These are phyloP conservation scores for Lasioglossum vierecki DNA, from an alignment of 2,888 invertebrate genomes.

Conservation along the genomic window DNA sequence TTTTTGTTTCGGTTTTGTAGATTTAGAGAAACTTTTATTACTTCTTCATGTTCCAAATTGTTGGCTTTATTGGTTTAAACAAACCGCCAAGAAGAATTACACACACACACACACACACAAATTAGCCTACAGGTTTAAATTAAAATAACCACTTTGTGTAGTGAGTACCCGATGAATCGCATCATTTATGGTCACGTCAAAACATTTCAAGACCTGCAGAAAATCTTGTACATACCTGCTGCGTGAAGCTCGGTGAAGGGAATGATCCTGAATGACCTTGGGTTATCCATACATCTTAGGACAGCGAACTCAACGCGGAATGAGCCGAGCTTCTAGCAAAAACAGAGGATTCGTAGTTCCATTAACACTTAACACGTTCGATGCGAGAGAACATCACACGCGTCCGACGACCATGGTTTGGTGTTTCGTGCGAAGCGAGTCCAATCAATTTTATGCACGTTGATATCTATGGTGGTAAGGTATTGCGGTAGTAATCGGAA, in stretches of 20 bases:
- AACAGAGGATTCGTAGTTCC: neutral
- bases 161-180: neutral
- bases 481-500: neutral
- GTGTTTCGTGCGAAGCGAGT: neutral
- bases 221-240: neutral
- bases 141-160: neutral
- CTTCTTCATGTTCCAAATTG: neutral
- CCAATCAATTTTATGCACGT: neutral
- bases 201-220: neutral
- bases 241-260: neutral
- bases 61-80: neutral
- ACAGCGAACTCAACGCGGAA: neutral
- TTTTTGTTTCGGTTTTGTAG: neutral
- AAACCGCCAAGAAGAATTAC: neutral
- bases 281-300: neutral
- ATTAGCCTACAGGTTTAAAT: neutral
- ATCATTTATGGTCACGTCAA: neutral
- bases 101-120: too few species aligned
- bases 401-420: neutral
- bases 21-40: neutral
- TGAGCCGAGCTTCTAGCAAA: neutral
- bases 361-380: neutral
- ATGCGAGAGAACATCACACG: neutral
- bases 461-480: neutral
- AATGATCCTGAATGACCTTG: conserved; percentile 4